Conservation (phyloP, 1,140 invertebrate genomes). For the Onthophagus taurus region DNA sequence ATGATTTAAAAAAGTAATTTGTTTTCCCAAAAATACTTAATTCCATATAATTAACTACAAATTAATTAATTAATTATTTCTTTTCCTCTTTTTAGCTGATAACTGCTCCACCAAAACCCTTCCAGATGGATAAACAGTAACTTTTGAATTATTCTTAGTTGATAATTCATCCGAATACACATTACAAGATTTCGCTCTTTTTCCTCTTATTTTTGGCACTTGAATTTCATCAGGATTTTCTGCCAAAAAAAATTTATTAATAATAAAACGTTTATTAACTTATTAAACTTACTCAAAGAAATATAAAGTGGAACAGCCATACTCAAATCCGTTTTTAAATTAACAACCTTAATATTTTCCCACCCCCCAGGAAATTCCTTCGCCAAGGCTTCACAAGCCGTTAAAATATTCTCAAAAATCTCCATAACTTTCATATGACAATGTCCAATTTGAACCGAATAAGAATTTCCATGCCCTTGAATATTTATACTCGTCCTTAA, state of each 20-base stretch:
- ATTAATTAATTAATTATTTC: no score
- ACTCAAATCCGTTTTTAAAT: conserved; percentile 41
- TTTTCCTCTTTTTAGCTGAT: no score
- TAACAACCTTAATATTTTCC: conserved; percentile 49
- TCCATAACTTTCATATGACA: conserved; percentile 43
- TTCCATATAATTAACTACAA: no score
- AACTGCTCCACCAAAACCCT: no score
- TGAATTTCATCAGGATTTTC: conserved; percentile 39
- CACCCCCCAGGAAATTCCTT: conserved; percentile 53
- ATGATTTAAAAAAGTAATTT: no score
- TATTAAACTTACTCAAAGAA: conserved; percentile 47
- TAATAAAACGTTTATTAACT: conserved; percentile 14
- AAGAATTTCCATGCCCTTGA: conserved; percentile 45
- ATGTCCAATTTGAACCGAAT: conserved; percentile 46
- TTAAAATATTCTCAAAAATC: conserved; percentile 48
- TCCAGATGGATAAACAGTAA: conserved; percentile 47
- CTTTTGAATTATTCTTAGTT: conserved; percentile 40
- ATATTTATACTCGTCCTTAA: conserved; percentile 47
- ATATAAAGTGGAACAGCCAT: conserved; percentile 49
- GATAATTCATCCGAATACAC: conserved; percentile 47
- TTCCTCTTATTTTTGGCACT: conserved; percentile 33
- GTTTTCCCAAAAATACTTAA: no score
- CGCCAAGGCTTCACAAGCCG: conserved; percentile 40
- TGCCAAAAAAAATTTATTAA: conserved; percentile 32
- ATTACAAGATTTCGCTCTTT: conserved; percentile 45